These are phyloP conservation scores for Acromyrmex charruanus DNA, from an alignment of 1,140 invertebrate species.

Conservation along the genomic window DNA sequence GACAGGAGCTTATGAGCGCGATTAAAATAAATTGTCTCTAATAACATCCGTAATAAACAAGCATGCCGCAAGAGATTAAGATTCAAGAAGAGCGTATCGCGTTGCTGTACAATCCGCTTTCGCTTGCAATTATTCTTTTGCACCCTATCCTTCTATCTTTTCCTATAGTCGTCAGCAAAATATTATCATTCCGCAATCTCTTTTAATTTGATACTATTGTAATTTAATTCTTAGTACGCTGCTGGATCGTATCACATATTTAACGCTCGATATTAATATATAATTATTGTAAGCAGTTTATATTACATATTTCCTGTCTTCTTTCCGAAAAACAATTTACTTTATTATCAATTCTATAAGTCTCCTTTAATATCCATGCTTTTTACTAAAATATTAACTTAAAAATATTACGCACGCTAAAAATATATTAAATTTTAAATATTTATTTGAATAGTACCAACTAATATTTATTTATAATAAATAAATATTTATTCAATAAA, in stretches of 20 bases:
- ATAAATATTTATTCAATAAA: no score
- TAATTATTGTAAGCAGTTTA: not conserved
- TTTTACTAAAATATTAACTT: not conserved
- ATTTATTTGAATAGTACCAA: no score
- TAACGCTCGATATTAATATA: not conserved
- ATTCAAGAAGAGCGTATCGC: not conserved
- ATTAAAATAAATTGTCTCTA: constrained; percentile 20
- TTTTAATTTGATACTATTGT: constrained; percentile 40
- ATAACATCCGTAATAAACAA: not conserved
- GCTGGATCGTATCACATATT: constrained; percentile 32
- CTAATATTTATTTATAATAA: no score
- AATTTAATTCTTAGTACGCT: not conserved
- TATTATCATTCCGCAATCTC: constrained; percentile 12
- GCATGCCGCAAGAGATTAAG: not conserved
- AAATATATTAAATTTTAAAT: no score
- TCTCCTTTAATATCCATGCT: not conserved
- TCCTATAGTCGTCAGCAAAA: not conserved
- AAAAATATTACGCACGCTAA: not conserved
- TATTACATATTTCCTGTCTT: not conserved
- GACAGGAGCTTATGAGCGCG: not conserved
- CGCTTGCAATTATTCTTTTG: not conserved
- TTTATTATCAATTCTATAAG: not conserved
- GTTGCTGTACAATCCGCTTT: not conserved
- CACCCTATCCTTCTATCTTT: not conserved
- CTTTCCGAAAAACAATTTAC: not conserved